These are phyloP conservation scores for Gymnoscopelus braueri DNA, from an alignment of 2,797 vertebrate genomes.

Conservation along the genomic window DNA sequence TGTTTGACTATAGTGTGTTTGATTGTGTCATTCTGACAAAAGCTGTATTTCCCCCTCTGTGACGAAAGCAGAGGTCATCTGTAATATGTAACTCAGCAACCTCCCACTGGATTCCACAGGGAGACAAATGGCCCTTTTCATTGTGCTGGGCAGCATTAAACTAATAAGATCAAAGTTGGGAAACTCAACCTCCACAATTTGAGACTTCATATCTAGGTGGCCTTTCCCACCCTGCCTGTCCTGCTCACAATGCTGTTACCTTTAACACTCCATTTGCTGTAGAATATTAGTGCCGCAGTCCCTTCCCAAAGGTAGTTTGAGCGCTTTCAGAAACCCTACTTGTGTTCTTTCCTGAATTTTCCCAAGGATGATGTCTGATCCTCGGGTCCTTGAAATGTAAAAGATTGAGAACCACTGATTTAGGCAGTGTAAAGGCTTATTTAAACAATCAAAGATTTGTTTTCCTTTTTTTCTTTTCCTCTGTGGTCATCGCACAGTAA, in stretches of 20 bases:
- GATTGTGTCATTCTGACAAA: neutral
- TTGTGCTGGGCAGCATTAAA: constrained; percentile 13
- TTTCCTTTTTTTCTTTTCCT: no score
- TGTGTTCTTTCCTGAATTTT: constrained; percentile 55
- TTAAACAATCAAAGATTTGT: no score
- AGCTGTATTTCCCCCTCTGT: constrained; percentile 14
- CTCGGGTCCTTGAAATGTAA: no score
- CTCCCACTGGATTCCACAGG: constrained; percentile 38
- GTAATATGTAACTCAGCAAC: constrained; percentile 43
- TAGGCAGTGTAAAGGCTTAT: no score
- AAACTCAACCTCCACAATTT: constrained; percentile 33
- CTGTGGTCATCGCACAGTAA: constrained; percentile 26
- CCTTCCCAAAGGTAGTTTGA: constrained; percentile 6
- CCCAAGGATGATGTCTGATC: constrained; percentile 3
- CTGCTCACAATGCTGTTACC: constrained; percentile 12
- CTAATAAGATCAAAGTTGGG: neutral
- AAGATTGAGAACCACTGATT: no score
- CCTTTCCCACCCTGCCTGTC: constrained; percentile 38
- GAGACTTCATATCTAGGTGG: constrained; percentile 38
- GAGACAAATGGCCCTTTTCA: constrained; percentile 57
- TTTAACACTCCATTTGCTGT: constrained; percentile 18
- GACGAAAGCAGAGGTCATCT: constrained; percentile 36
- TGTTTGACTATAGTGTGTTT: neutral
- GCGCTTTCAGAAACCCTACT: constrained; percentile 12
- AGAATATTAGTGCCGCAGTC: constrained; percentile 16